Evolutionary conservation across 1,140 invertebrate species (phyloP), one percentile per base, ranked within the genome.

Genomic region (Zaprionus camerounensis): DNA sequence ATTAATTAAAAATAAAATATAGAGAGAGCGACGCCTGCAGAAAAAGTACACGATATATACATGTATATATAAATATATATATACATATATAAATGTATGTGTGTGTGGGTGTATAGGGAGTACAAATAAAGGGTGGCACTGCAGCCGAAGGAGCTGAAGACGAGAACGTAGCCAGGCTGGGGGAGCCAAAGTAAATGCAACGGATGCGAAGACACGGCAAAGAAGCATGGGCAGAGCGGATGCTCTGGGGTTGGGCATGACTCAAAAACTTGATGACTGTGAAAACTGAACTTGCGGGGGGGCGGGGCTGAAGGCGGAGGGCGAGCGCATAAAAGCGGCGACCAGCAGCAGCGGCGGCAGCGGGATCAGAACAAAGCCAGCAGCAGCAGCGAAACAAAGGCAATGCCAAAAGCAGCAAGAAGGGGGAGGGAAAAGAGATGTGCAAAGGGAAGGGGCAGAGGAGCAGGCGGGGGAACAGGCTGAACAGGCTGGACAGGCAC

Each of bases 1-100:
- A 91, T 91, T 91, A 91, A 91, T 91, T 91, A 91, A 91, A 91
- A 91, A 91, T 90, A 90, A 90, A 90, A 90, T 91, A 90, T 85
- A 83, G 59, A 71, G 69, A 76, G 61, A 41, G 64, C 34, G 70
- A 55, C 64, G 71, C 71, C 70, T 72, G 71, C 71, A 74, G 65
- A 71, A 64, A 44, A 65, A 46, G 55, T 28, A 31, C 58, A 56
- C 36, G 28, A 36, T 26, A 36, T 38, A 58, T 0, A 46, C 3
- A 53, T 17, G 24, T 36, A 53, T 26, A 59, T n/a, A 31, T 9
- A 31, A 31, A 31, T 20, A 17, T 20, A 57, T 31, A 31, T 31
- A 41, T 41, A 62, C 31, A 34, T 11, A 11, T 34, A 34, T 9
- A 34, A 34, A 34, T 20, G n/a, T 31, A 58, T 31, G n/a, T 59